phyloP scores from a whole-genome alignment of 2,797 vertebrate species.

The Pogoniulus pusillus region DNA sequence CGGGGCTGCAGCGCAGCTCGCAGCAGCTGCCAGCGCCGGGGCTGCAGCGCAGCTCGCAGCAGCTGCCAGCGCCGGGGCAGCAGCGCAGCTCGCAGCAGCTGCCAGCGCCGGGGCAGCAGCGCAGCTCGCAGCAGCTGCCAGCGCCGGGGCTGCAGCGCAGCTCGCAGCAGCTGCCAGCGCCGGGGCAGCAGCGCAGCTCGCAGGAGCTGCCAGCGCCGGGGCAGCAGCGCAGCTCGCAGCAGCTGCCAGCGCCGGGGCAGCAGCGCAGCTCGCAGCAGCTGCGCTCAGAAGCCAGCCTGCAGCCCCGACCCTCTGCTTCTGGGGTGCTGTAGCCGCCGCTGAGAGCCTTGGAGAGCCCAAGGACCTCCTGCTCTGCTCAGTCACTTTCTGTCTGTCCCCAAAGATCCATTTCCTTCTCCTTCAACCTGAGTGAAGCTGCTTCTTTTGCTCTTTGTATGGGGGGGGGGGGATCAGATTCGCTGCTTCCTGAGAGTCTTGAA shows the following conservation, averaged over 20 bases:
- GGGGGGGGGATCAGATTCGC: too few relatives aligned
- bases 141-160: too few relatives aligned
- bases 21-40: too few relatives aligned
- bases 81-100: too few relatives aligned
- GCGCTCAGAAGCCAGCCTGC: neutral
- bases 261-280: neutral
- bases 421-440: neutral
- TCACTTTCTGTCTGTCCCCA: neutral
- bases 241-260: too few relatives aligned
- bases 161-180: too few relatives aligned
- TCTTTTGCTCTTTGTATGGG: neutral
- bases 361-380: neutral
- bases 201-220: neutral
- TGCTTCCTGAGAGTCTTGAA: too few relatives aligned
- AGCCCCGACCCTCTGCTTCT: neutral
- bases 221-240: too few relatives aligned
- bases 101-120: too few relatives aligned
- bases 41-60: neutral
- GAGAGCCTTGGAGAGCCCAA: rapidly evolving
- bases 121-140: neutral
- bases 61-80: too few relatives aligned
- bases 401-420: neutral
- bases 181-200: too few relatives aligned
- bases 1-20: too few relatives aligned
- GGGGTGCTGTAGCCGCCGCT: neutral